These are phyloP conservation scores for Xestia c-nigrum DNA, from an alignment of 2,888 invertebrate genomes.

Conservation along the genomic window DNA sequence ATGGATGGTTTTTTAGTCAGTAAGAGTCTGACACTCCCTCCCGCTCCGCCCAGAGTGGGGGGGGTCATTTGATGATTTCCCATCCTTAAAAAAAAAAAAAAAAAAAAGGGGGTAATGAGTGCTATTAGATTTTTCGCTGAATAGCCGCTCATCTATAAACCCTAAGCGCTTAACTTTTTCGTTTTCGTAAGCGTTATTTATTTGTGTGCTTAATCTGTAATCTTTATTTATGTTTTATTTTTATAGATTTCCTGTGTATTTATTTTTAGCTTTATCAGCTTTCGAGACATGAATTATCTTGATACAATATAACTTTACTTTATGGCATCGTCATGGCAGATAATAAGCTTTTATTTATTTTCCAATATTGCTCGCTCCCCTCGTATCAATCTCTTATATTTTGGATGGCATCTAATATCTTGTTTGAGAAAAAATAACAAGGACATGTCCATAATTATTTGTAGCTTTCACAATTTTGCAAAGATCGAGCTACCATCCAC, in stretches of 20 bases:
- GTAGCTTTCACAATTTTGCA: background rate
- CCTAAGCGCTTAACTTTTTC: slow-evolving; percentile 28
- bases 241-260: slow-evolving; percentile 1
- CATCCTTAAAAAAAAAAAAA: too few relatives aligned
- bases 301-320: slow-evolving; percentile 39
- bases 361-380: slow-evolving; percentile 39
- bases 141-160: slow-evolving; percentile 26
- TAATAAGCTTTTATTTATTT: slow-evolving; percentile 55
- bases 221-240: slow-evolving; percentile 18
- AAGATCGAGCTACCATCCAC: background rate
- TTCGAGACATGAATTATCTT: slow-evolving; percentile 24
- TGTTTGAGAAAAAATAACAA: slow-evolving; percentile 44
- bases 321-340: slow-evolving; percentile 54
- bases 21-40: too few relatives aligned
- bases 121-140: slow-evolving; percentile 30
- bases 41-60: too few relatives aligned
- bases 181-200: slow-evolving; percentile 21
- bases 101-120: slow-evolving; percentile 46
- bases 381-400: slow-evolving; percentile 53
- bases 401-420: slow-evolving; percentile 49
- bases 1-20: too few relatives aligned
- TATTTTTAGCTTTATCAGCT: slow-evolving; percentile 25
- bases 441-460: slow-evolving; percentile 23
- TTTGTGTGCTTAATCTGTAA: slow-evolving; percentile 9
- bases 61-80: too few relatives aligned